Base-by-base conservation (phyloP, 2,113 vertebrate genomes). In the Passer domesticus region DNA sequence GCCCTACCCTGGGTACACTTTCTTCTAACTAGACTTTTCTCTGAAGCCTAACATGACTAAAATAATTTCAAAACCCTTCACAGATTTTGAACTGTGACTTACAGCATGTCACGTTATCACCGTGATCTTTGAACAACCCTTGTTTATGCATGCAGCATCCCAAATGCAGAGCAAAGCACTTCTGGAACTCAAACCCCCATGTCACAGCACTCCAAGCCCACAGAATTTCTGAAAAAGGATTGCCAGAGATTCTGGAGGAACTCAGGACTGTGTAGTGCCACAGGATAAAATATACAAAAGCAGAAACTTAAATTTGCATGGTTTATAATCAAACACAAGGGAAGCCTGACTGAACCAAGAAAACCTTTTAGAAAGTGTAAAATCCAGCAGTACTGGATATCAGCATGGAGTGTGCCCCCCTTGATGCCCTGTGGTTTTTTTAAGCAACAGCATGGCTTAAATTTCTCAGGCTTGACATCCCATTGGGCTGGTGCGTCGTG, bases 381-480 rank as follows among this genome's bases (percentile, higher is more conserved):
- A 95, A 96, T 76, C n/a, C 72, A 37, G 13, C 46, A 53, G 35
- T 1, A 44, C 63, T 60, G 33, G 58, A 19, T 76, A 63, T 50
- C 78, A 93, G 63, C 53, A 28, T 3, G 13, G 83, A 89, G 35
- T 1, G 33, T 62, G 66, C 63, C 59, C 39, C 64, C 35, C 33
- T 60, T 1, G 0, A 5, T 11, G 9, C 14, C 33, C n/a, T 37
- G 63, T n/a, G 21, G 10, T 16, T 91, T 80, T 91, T 83, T 78
- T 37, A 33, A 95, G 62, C 81, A 81, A 63, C 62, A 87, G 92
- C 78, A 72, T 76, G 44, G 88, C 62, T 96, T 97, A 73, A 95
- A 95, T 91, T 97, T 96, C 94, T 96, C 95, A 92, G 94, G 93
- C 96, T 97, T 97, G 97, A 97, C 97, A 97, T 97, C 96, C 96